These are phyloP conservation scores for Myotis findleyi DNA, from an alignment of 2,797 vertebrate species.

Conservation along the genomic window DNA sequence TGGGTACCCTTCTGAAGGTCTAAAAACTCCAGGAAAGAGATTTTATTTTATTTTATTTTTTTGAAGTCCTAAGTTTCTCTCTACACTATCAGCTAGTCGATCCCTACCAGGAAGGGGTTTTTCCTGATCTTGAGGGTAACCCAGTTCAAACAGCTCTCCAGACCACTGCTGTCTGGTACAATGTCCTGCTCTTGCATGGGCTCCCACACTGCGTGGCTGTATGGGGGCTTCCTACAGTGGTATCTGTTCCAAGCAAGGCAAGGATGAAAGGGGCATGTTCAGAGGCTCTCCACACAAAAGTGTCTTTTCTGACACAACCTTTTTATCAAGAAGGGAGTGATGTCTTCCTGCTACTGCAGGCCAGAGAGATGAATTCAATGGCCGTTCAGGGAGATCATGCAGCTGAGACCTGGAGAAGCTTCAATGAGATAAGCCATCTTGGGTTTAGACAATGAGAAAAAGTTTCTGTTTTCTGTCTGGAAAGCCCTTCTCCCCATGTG, in stretches of 20 bases:
- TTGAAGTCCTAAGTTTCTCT: background rate
- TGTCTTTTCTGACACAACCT: background rate
- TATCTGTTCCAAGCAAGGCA: background rate
- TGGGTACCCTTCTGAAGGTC: background rate
- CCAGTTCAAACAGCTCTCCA: background rate
- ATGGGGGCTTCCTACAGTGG: background rate
- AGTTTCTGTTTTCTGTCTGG: background rate
- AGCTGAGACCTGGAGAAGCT: background rate
- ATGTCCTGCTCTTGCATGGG: background rate
- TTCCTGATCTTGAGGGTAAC: background rate
- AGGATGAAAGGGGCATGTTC: background rate
- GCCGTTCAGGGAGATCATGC: background rate
- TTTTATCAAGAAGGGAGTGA: background rate
- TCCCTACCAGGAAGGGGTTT: background rate
- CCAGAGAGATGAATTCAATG: background rate
- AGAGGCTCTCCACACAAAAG: background rate
- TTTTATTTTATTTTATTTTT: background rate
- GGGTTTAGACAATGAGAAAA: background rate
- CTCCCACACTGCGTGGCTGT: background rate
- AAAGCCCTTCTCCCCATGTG: background rate
- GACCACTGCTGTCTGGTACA: background rate
- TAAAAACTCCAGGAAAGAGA: conserved; percentile 20
- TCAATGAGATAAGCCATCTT: background rate
- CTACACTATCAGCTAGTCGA: background rate
- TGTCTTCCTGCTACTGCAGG: background rate